Evolutionary conservation across 92 coral and sea anemone genomes (phyloP), one percentile per base, ranked within the genome.

Genomic region (Nematostella vectensis): DNA sequence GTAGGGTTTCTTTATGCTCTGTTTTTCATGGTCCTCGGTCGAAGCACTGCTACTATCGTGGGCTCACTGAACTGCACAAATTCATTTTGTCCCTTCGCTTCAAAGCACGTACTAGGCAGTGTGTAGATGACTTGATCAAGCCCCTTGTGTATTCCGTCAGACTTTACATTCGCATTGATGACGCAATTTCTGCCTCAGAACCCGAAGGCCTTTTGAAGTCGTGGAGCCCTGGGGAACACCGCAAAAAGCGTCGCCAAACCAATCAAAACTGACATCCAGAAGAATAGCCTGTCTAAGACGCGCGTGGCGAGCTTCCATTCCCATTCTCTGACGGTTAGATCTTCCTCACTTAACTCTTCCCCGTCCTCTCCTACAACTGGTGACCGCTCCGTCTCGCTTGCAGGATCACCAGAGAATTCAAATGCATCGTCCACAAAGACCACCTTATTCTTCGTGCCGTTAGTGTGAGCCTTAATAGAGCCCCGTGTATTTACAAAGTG

Each of bases 271-370:
- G 81, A 72, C 20, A 68, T 27, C 95, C 81, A 85, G 15, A 85
- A 58, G 60, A 81, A 66, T 13, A 78, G 57, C 13, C 88, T 78
- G 53, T 84, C 94, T 36, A 84, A 74, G 36, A 84, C 81, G 25
- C 70, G 61, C 15, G 88, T 82, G 33, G 94, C 88, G 61, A 64
- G 61, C 63, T 65, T 71, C 94, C 94, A 84, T 48, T 84, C 83
- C 88, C 82, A 77, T 16, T 84, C 72, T 10, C 94, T 63, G n/a
- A 74, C 27, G 25, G 78, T 58, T 40, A 83, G 50, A 15, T 83
- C 94, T 24, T 79, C 60, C 37, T 74, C 87, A 11, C 58, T 67
- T 0, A 83, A 72, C 17, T 67, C 59, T 51, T 81, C 79, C 11
- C 94, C 94, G 40, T 81, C 80, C 57, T 83, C 94, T 13, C 72